phyloP scores from a whole-genome alignment of 2,797 vertebrate species.

The Gallinago solitaria region DNA sequence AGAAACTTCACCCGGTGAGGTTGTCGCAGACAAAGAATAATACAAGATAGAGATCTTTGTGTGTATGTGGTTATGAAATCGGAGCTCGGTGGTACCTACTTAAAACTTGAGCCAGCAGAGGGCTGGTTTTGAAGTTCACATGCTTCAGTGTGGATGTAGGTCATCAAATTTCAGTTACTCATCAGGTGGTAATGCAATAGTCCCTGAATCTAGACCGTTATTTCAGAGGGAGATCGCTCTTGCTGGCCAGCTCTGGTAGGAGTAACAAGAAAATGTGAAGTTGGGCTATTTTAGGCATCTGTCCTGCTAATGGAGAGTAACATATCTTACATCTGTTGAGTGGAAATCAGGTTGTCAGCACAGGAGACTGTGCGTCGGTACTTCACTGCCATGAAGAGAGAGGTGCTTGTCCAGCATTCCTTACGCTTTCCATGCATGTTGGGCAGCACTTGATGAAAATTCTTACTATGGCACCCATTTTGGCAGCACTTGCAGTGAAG shows the following conservation, averaged over 20 bases:
- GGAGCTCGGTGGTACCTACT: conserved; percentile 2
- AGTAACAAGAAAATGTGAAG: conserved; percentile 13
- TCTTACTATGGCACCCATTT: not conserved
- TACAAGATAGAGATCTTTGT: not conserved
- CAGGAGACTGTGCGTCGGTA: not conserved
- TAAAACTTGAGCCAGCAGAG: conserved; percentile 35
- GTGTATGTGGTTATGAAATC: not conserved
- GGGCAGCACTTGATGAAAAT: not conserved
- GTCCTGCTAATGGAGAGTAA: not conserved
- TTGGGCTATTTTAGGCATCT: conserved; percentile 30
- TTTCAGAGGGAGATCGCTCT: conserved; percentile 15
- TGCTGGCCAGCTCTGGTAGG: not conserved
- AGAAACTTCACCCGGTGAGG: not conserved
- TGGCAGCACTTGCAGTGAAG: not conserved
- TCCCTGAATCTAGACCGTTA: not conserved
- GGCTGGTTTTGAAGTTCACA: conserved; percentile 34
- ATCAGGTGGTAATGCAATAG: conserved; percentile 58
- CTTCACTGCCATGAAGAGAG: not conserved
- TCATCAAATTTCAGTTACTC: conserved; percentile 58
- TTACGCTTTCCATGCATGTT: not conserved
- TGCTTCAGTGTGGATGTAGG: conserved; percentile 20
- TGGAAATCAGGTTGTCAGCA: conserved; percentile 28
- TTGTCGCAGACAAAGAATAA: not conserved
- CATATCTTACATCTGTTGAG: not conserved
- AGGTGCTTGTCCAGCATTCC: not conserved